Conservation (phyloP, 2,113 vertebrate genomes). For the Chionis minor region DNA sequence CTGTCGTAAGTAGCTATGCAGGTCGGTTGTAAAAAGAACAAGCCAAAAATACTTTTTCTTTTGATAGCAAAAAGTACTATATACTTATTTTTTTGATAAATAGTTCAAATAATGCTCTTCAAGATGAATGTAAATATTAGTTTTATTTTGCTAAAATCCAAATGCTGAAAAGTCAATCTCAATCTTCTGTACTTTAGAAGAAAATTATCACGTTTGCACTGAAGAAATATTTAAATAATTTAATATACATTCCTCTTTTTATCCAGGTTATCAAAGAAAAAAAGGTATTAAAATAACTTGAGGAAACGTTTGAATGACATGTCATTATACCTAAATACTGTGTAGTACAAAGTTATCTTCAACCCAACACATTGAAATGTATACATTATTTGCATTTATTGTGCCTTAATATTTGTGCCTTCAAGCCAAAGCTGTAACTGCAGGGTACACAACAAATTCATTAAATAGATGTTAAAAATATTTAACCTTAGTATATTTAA, state of each 20-base stretch:
- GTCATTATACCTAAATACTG: conserved; percentile 48
- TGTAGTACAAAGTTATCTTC: conserved; percentile 58
- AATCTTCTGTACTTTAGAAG: background rate
- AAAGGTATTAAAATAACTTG: conserved; percentile 67
- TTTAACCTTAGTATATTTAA: conserved; percentile 20
- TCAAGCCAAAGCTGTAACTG: conserved; percentile 65
- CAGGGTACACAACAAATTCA: conserved; percentile 50
- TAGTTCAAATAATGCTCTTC: background rate
- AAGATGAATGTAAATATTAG: conserved; percentile 29
- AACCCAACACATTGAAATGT: conserved; percentile 58
- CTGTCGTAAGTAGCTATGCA: background rate
- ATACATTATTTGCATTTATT: conserved; percentile 66
- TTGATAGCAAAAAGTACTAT: background rate
- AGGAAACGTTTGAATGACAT: conserved; percentile 57
- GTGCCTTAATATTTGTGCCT: conserved; percentile 76
- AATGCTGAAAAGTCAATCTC: conserved; percentile 22
- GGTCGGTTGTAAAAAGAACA: background rate
- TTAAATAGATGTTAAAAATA: conserved; percentile 1
- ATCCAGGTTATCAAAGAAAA: conserved; percentile 54
- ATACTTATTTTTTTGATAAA: background rate
- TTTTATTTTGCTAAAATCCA: conserved; percentile 42
- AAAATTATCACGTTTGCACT: conserved; percentile 37
- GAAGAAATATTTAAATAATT: conserved; percentile 56
- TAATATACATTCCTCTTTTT: conserved; percentile 54
- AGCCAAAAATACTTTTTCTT: conserved; percentile 7